These are phyloP conservation scores for Drosophila antonietae DNA, from an alignment of 2,888 invertebrate species.

Conservation along the genomic window DNA sequence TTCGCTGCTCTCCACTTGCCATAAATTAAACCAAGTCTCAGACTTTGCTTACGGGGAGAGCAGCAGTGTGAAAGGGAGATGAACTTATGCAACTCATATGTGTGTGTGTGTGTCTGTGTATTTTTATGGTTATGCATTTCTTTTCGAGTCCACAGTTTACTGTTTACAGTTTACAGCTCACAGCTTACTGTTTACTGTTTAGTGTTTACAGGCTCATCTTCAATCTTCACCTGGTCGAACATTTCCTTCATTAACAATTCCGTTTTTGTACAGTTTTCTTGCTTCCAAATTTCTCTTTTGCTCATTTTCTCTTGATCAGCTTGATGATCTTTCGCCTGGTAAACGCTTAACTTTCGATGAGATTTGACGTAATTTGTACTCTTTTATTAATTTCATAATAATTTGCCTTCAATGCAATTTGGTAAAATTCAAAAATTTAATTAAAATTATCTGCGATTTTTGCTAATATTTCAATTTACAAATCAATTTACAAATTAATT, in stretches of 20 bases:
- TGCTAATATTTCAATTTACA: slow-evolving; percentile 38
- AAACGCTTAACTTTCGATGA: slow-evolving; percentile 8
- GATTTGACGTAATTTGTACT: slow-evolving; percentile 24
- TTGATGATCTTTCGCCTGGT: slow-evolving; percentile 18
- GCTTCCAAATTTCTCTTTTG: slow-evolving; percentile 63
- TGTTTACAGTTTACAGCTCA: slow-evolving; percentile 29
- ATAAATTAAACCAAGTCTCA: slow-evolving; percentile 62
- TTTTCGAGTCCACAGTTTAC: slow-evolving; percentile 45
- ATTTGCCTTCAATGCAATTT: slow-evolving; percentile 35
- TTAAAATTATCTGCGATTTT: not conserved
- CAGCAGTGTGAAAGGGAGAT: slow-evolving; percentile 47
- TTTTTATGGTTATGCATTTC: slow-evolving; percentile 73
- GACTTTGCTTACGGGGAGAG: slow-evolving; percentile 31
- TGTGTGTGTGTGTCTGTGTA: slow-evolving; percentile 30
- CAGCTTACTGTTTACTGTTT: slow-evolving; percentile 50
- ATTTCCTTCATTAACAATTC: slow-evolving; percentile 78
- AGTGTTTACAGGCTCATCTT: slow-evolving; percentile 63
- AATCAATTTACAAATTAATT: slow-evolving; percentile 8
- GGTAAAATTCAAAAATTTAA: not conserved
- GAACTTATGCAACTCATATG: slow-evolving; percentile 60
- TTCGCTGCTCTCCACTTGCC: slow-evolving; percentile 56
- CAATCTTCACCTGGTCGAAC: slow-evolving; percentile 49
- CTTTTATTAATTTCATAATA: slow-evolving; percentile 50
- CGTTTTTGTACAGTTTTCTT: slow-evolving; percentile 63
- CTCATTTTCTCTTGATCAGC: slow-evolving; percentile 44